phyloP scores from a whole-genome alignment of 2,797 vertebrate species.

The Sebastes itinus region DNA sequence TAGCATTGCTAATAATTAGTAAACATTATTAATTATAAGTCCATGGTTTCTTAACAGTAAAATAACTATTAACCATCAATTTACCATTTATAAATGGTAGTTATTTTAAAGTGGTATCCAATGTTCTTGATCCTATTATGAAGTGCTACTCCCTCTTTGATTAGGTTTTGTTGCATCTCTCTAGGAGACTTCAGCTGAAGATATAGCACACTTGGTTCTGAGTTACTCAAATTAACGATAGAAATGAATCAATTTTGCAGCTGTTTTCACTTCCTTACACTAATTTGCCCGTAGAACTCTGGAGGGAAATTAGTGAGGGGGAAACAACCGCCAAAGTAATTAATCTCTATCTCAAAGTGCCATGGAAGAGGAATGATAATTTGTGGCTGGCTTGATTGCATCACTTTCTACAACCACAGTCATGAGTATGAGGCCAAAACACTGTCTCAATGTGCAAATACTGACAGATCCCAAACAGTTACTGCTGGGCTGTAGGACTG shows the following conservation, averaged over 20 bases:
- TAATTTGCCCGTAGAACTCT: constrained; percentile 19
- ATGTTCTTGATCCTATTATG: background rate
- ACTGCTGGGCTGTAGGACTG: background rate
- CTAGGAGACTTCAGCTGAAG: background rate
- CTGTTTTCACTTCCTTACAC: constrained; percentile 21
- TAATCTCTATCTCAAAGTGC: constrained; percentile 37
- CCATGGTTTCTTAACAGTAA: no score
- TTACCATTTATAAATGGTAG: no score
- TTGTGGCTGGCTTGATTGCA: constrained; percentile 12
- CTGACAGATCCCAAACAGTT: background rate
- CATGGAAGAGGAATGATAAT: constrained; percentile 11
- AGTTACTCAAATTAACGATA: constrained; percentile 1
- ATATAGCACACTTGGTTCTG: background rate
- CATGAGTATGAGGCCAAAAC: constrained; percentile 9
- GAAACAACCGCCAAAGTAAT: constrained; percentile 15
- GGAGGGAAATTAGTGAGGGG: constrained; percentile 22
- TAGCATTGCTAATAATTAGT: no score
- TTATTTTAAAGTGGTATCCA: background rate
- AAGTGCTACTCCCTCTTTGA: background rate
- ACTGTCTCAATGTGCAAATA: background rate
- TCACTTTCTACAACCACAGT: background rate
- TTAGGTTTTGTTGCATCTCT: background rate
- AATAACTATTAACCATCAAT: rapidly evolving
- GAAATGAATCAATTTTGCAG: constrained; percentile 32
- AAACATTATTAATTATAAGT: no score